These are phyloP conservation scores for Xestia c-nigrum DNA, from an alignment of 2,888 invertebrate genomes.

Conservation along the genomic window DNA sequence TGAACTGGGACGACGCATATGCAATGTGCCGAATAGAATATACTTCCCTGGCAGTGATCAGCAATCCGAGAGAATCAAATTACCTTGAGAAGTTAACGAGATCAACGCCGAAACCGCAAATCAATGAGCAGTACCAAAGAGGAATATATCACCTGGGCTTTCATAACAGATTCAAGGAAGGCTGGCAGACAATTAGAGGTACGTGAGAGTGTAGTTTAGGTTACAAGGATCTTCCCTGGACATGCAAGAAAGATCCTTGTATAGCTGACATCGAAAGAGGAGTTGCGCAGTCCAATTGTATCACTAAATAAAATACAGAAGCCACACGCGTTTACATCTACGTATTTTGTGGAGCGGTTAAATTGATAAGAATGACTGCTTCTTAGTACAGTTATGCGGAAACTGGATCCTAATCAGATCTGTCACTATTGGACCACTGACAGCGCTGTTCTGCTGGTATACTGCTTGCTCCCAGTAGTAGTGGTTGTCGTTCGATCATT, in stretches of 20 bases:
- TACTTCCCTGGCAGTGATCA: slow-evolving; percentile 77
- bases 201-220: background rate
- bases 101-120: background rate
- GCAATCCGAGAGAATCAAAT: slow-evolving; percentile 60
- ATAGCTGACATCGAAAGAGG: background rate
- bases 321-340: no score
- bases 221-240: background rate
- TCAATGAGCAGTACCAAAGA: no score
- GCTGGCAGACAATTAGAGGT: slow-evolving; percentile 78
- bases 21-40: slow-evolving; percentile 76
- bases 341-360: background rate
- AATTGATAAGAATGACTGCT: background rate
- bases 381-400: background rate
- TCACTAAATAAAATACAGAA: no score
- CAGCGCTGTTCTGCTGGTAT: background rate
- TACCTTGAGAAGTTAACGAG: slow-evolving; percentile 27
- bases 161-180: no score
- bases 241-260: no score
- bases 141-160: no score
- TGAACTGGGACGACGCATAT: slow-evolving; percentile 79
- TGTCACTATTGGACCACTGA: background rate
- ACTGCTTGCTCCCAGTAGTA: background rate
- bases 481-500: no score
- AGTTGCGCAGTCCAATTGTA: background rate
- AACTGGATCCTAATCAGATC: background rate